Evolutionary conservation across 1,140 invertebrate species (phyloP), one percentile per base, ranked within the genome.

Genomic region (Drosophila yakuba): DNA sequence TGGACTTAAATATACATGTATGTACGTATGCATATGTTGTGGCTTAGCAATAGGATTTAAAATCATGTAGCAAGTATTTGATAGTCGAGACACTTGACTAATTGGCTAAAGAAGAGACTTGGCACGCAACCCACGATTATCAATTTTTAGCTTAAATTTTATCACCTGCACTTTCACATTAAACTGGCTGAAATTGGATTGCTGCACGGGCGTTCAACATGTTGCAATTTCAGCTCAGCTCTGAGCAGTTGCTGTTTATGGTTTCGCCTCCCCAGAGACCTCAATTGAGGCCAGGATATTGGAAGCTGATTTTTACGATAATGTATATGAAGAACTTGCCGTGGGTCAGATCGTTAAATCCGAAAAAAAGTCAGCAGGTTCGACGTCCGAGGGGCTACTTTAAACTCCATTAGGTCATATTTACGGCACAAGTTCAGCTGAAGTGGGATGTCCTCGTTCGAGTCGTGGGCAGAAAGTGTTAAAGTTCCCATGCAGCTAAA

Each of bases 391-490:
- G 47, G 41, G 61, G 68, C 76, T 69, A 80, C 80, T 88, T 88
- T 89, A 88, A 88, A 89, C 76, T 64, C 73, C 80, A 89, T 89
- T 89, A 89, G 82, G 72, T 83, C 73, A 83, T 83, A 88, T 88
- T 88, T 88, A 89, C 75, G 76, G 84, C 69, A 44, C 23, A 79
- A 82, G 60, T 85, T 60, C 28, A 35, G 41, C 47, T 38, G 35
- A 50, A 48, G 15, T 41, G 55, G 60, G 32, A 45, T 60, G 55
- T 44, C 45, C 28, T 51, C n/a, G 17, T n/a, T 17, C 20, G 39
- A 62, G 35, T 38, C 41, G 62, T 38, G 41, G 51, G 62, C 73
- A 54, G 69, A 89, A 89, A 89, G 84, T 88, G 80, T 89, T 89
- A 74, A 88, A 89, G 84, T 78, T 50, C 71, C 45, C 44, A 50